Evolutionary conservation across 2,888 invertebrate species (phyloP).

Genomic region (Thelaira solivaga): DNA sequence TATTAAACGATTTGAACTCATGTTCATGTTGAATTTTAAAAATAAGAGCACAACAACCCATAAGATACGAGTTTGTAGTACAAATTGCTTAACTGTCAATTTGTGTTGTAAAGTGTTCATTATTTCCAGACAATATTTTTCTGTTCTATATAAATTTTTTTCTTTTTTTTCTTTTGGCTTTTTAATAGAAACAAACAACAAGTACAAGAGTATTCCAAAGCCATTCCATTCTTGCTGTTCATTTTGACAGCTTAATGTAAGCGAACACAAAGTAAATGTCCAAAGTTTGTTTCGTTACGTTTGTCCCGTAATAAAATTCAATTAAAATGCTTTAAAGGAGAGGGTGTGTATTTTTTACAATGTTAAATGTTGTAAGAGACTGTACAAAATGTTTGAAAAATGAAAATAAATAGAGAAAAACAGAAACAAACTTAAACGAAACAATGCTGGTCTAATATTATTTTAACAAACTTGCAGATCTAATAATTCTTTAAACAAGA

Average conservation of each 20-base stretch:
- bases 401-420: too few relatives aligned
- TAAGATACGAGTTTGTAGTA: too few relatives aligned
- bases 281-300: slow-evolving; percentile 33
- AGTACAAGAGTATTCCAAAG: not conserved
- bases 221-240: slow-evolving; percentile 35
- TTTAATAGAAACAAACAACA: not conserved
- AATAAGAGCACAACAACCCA: too few relatives aligned
- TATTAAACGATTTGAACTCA: slow-evolving; percentile 15
- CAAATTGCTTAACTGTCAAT: slow-evolving; percentile 37
- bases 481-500: slow-evolving; percentile 24
- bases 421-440: not conserved
- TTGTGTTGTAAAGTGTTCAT: slow-evolving; percentile 24
- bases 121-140: slow-evolving; percentile 24
- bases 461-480: slow-evolving; percentile 40
- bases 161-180: too few relatives aligned
- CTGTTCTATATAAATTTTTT: too few relatives aligned
- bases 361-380: slow-evolving; percentile 27
- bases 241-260: slow-evolving; percentile 55
- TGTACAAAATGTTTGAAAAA: not conserved
- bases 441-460: slow-evolving; percentile 25
- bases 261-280: slow-evolving; percentile 41
- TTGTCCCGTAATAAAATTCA: slow-evolving; percentile 41
- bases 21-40: not conserved
- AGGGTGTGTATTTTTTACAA: slow-evolving; percentile 49
- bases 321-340: slow-evolving; percentile 56